These are phyloP conservation scores for Myotis brandtii DNA, from an alignment of 2,113 vertebrate species.

Conservation along the genomic window DNA sequence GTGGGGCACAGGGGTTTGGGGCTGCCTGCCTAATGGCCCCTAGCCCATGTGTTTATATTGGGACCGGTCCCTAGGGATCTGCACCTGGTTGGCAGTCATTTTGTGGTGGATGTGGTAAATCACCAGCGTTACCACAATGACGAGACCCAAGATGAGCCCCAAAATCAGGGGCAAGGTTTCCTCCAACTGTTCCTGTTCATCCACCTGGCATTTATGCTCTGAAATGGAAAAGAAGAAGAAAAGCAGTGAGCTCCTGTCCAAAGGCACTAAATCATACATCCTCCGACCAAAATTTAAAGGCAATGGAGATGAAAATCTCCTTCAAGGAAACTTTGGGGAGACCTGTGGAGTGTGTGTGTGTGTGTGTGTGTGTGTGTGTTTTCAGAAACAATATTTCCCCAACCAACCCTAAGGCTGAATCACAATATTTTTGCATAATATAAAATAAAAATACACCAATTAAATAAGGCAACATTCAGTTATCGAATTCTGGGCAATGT, in stretches of 20 bases:
- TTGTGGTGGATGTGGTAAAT: conserved; percentile 98
- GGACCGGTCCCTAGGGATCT: conserved; percentile 95
- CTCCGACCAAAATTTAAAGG: neutral
- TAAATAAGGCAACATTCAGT: neutral
- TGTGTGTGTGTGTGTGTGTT: no score
- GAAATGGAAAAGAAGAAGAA: conserved; percentile 72
- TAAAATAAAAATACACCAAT: neutral
- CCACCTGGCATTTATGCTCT: conserved; percentile 97
- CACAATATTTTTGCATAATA: neutral
- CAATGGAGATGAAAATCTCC: neutral
- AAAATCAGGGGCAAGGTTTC: conserved; percentile 96
- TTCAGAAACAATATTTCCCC: neutral
- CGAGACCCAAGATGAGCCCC: conserved; percentile 93
- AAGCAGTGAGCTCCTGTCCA: neutral
- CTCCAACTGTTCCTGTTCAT: conserved; percentile 95
- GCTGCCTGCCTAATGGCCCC: neutral
- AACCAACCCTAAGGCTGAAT: neutral
- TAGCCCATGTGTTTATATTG: conserved; percentile 99
- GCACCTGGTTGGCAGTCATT: conserved; percentile 92
- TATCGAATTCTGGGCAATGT: neutral
- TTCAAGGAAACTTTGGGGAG: neutral
- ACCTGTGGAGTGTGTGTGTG: neutral
- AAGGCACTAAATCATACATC: neutral
- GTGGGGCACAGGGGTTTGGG: neutral
- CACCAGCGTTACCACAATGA: conserved; percentile 93